These are phyloP conservation scores for Diaphora mendica DNA, from an alignment of 2,888 invertebrate species.

Conservation along the genomic window DNA sequence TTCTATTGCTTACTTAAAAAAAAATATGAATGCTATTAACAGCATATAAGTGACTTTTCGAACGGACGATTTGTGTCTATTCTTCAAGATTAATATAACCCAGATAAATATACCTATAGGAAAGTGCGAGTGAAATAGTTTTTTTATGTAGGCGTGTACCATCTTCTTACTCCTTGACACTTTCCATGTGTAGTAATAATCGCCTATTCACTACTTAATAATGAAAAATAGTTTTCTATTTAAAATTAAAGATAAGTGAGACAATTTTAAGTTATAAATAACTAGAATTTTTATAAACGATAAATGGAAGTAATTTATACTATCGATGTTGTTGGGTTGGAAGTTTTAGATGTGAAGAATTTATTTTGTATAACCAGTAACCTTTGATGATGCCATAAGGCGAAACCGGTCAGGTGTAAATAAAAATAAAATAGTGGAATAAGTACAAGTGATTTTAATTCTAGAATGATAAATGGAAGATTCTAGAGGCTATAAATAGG, in stretches of 20 bases:
- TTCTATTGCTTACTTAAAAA: neutral
- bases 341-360: too few relatives aligned
- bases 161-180: neutral
- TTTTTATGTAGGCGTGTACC: neutral
- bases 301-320: conserved; percentile 25
- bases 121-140: neutral
- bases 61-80: neutral
- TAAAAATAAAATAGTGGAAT: too few relatives aligned
- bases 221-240: neutral
- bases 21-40: neutral
- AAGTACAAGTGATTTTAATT: too few relatives aligned
- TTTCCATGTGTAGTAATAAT: neutral
- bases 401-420: too few relatives aligned
- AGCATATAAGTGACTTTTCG: neutral
- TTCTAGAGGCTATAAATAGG: conserved; percentile 34
- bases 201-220: neutral
- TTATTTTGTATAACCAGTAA: too few relatives aligned
- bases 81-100: neutral
- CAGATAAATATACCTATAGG: neutral
- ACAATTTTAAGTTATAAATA: neutral
- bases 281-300: conserved; percentile 17
- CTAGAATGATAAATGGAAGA: conserved; percentile 28
- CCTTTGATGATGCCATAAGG: too few relatives aligned
- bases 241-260: neutral
- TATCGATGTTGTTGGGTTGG: too few relatives aligned